Conservation (phyloP, 2,797 vertebrate species). For the Luscinia luscinia region DNA sequence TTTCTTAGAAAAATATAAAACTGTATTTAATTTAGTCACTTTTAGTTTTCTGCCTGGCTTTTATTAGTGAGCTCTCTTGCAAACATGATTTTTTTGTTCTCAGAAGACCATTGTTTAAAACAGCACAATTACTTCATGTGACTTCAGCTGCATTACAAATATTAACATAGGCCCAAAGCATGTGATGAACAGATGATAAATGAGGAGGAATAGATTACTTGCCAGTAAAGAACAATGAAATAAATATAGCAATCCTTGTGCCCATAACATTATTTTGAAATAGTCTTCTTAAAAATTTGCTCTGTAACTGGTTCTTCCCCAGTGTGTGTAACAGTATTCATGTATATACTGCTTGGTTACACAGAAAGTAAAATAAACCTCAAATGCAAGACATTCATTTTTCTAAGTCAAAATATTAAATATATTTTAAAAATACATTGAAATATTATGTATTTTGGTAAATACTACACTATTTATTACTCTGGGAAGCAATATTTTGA, state of each 20-base stretch:
- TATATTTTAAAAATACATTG: not conserved
- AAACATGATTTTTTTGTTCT: not conserved
- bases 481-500: not conserved
- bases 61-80: not conserved
- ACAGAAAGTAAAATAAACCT: not conserved
- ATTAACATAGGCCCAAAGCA: not conserved
- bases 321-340: not conserved
- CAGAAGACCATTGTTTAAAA: slow-evolving; percentile 1
- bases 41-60: not conserved
- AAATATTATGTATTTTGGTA: not conserved
- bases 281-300: not conserved
- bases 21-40: not conserved
- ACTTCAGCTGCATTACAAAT: not conserved
- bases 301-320: not conserved
- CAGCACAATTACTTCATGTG: slow-evolving; percentile 13
- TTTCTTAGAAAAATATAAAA: not conserved
- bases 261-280: not conserved
- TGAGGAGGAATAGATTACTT: not conserved
- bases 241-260: not conserved
- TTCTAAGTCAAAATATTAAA: not conserved
- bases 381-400: not conserved
- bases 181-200: slow-evolving; percentile 18
- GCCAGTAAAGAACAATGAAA: slow-evolving; percentile 22
- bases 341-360: not conserved
- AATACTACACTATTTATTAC: not conserved